Evolutionary conservation across 2,113 vertebrate genomes (phyloP).

Genomic region (Panthera uncia): DNA sequence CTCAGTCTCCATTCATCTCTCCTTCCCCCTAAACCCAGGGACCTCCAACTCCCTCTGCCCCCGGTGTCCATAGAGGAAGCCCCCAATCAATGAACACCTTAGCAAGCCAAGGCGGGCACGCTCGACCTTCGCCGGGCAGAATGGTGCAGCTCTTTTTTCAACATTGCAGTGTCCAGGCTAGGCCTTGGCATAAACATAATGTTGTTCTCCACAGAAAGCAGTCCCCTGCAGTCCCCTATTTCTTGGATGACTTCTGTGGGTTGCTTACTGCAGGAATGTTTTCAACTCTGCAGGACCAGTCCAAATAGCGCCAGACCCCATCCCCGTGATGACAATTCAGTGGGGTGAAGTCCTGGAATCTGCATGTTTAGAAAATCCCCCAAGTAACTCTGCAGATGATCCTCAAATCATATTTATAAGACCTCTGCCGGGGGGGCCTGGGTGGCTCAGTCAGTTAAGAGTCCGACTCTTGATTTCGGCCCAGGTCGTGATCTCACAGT

Average conservation of each 20-base stretch:
- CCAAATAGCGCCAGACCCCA: neutral
- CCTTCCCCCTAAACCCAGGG: neutral
- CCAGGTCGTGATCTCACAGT: too few relatives aligned
- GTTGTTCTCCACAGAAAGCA: too few relatives aligned
- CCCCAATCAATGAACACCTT: neutral
- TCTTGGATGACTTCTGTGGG: neutral
- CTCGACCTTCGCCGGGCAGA: neutral
- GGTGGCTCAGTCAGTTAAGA: too few relatives aligned
- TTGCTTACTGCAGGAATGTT: neutral
- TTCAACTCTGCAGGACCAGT: neutral
- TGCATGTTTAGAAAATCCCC: neutral
- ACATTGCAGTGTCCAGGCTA: neutral
- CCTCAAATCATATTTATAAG: neutral
- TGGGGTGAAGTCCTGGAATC: neutral
- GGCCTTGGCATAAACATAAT: neutral
- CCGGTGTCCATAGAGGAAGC: rapidly evolving
- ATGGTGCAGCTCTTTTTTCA: neutral
- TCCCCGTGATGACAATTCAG: neutral
- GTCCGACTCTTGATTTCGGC: too few relatives aligned
- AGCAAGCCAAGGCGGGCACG: rapidly evolving
- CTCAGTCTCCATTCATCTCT: neutral
- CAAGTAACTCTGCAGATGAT: neutral
- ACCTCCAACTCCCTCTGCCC: neutral
- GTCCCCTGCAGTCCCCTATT: rapidly evolving
- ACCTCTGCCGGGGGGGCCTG: neutral